These are phyloP conservation scores for Gallirallus australis DNA, from an alignment of 2,797 vertebrate species.

Conservation along the genomic window DNA sequence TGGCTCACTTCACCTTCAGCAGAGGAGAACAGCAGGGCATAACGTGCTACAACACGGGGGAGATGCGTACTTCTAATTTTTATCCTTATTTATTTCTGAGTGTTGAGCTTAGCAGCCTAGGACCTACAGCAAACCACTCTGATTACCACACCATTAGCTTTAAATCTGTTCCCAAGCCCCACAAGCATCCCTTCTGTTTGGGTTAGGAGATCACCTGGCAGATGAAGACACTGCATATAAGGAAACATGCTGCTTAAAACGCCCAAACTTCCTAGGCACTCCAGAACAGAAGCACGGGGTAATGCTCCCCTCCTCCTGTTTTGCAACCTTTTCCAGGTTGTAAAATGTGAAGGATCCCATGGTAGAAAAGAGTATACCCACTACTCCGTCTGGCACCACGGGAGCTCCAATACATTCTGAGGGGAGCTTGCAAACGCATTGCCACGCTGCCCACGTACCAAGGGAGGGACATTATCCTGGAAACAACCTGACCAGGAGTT, in stretches of 20 bases:
- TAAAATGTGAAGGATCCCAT: neutral
- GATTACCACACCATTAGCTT: constrained; percentile 39
- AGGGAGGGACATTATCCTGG: neutral
- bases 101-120: constrained; percentile 1
- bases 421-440: neutral
- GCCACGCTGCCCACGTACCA: neutral
- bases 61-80: neutral
- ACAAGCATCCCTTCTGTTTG: neutral
- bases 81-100: constrained; percentile 38
- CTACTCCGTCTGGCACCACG: neutral
- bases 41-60: neutral
- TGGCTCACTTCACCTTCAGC: neutral
- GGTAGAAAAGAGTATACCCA: neutral
- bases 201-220: neutral
- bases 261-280: neutral
- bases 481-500: neutral
- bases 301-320: neutral
- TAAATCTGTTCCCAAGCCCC: constrained; percentile 3
- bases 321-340: neutral
- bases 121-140: neutral
- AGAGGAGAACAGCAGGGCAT: neutral
- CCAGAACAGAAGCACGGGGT: neutral
- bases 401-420: neutral
- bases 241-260: too few relatives aligned
- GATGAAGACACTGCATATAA: neutral